Conservation (phyloP, 2,113 vertebrate genomes). For the Halcyon senegalensis region DNA sequence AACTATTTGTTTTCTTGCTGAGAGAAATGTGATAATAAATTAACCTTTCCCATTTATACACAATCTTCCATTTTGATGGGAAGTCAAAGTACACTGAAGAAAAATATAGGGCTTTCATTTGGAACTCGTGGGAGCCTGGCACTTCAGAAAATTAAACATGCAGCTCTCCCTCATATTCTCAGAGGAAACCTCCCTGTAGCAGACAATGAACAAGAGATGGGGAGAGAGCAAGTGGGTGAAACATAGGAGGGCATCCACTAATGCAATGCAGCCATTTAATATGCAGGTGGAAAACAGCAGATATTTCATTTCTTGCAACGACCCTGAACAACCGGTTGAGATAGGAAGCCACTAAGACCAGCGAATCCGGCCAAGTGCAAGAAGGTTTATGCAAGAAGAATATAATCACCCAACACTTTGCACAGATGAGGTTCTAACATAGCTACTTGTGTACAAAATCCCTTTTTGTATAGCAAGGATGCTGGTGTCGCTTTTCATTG, state of each 20-base stretch:
- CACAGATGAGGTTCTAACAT: background rate
- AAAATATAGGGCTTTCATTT: background rate
- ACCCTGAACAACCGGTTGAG: background rate
- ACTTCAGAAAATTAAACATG: background rate
- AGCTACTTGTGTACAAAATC: background rate
- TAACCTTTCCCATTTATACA: background rate
- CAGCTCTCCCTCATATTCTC: background rate
- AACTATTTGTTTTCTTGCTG: conserved; percentile 1
- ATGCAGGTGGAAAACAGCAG: background rate
- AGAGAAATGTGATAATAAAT: conserved; percentile 21
- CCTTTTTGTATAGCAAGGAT: background rate
- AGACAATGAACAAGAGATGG: background rate
- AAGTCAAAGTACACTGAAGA: background rate
- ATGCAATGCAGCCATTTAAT: background rate
- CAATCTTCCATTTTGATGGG: background rate
- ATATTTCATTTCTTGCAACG: background rate
- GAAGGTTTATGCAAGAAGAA: background rate
- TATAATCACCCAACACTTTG: background rate
- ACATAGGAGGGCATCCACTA: background rate
- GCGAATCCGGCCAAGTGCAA: background rate
- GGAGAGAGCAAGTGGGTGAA: background rate
- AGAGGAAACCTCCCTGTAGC: background rate
- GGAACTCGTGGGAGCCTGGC: background rate
- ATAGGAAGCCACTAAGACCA: background rate
- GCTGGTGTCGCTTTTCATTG: background rate